phyloP scores from a whole-genome alignment of 2,888 invertebrate species.

The Tetropium fuscum region DNA sequence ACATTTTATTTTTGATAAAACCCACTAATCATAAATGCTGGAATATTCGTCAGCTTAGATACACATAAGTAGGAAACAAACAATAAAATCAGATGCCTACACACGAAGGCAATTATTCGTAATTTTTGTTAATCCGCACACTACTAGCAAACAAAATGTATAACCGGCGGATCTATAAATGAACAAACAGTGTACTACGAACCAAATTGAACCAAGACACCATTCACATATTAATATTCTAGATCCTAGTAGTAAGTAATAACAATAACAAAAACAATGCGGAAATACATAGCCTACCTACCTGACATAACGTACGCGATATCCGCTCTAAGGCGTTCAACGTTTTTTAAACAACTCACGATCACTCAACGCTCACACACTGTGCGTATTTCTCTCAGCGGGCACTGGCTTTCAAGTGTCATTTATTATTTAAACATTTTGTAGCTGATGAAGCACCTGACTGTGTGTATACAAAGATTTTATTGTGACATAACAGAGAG shows the following conservation, averaged over 20 bases:
- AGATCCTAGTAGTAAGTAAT: neutral
- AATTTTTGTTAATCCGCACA: neutral
- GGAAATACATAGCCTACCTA: constrained; percentile 8
- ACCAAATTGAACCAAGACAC: neutral
- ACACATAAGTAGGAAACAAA: constrained; percentile 13
- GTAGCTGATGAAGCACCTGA: constrained; percentile 21
- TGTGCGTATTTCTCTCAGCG: constrained; percentile 6
- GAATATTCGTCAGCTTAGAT: neutral
- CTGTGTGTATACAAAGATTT: constrained; percentile 26
- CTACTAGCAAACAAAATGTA: neutral
- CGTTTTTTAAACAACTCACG: constrained; percentile 10
- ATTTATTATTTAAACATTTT: constrained; percentile 29
- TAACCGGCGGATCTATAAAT: neutral
- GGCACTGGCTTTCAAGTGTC: constrained; percentile 12
- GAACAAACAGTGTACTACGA: neutral
- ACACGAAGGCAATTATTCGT: constrained; percentile 1
- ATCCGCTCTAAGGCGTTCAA: neutral
- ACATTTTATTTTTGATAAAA: too few relatives aligned
- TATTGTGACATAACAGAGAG: constrained; percentile 22
- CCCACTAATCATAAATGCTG: neutral
- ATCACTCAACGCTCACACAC: constrained; percentile 12
- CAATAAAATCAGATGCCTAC: constrained; percentile 19
- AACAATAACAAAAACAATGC: constrained; percentile 20
- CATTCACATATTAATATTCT: neutral
- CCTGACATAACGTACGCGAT: constrained; percentile 18